Percentiles rank a stretch among this genome's conserved stretches.
Evolutionary conservation across 2,888 invertebrate genomes (phyloP).

Genomic region (Phyto melanocephala): DNA sequence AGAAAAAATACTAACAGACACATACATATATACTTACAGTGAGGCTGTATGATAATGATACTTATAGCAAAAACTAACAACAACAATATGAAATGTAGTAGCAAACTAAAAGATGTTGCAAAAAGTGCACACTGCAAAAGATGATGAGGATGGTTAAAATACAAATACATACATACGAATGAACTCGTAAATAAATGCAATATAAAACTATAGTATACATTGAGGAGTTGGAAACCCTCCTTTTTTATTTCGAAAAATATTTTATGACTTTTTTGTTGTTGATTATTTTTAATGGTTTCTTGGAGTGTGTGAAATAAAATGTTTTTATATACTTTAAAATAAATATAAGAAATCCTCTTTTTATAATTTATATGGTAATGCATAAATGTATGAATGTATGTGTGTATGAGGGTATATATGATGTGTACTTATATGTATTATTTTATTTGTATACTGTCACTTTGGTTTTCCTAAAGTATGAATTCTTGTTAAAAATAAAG

Average conservation of each 20-base stretch:
- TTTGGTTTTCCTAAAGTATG: conserved; percentile 45
- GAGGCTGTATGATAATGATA: background rate
- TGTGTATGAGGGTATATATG: background rate
- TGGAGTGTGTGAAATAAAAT: conserved; percentile 2
- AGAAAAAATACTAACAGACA: background rate
- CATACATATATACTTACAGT: background rate
- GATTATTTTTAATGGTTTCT: background rate
- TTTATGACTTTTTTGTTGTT: background rate
- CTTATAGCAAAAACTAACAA: background rate
- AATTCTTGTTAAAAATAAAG: conserved; percentile 25
- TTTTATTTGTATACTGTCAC: conserved; percentile 61
- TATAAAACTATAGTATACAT: conserved; percentile 33
- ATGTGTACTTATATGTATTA: background rate
- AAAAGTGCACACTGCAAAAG: conserved; percentile 39
- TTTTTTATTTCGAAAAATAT: conserved; percentile 15
- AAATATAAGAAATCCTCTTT: conserved; percentile 29
- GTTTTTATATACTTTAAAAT: conserved; percentile 46
- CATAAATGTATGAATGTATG: background rate
- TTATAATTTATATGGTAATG: background rate
- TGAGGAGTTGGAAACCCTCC: conserved; percentile 48
- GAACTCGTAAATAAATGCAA: background rate
- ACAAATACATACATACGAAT: background rate
- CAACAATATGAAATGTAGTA: background rate
- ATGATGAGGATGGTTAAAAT: background rate
- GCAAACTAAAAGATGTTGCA: conserved; percentile 33